A percentile compares a stretch with the other conserved stretches of the same genome.
Evolutionary conservation across 1,140 invertebrate genomes (phyloP).

Genomic region (Trypoxylus dichotomus): DNA sequence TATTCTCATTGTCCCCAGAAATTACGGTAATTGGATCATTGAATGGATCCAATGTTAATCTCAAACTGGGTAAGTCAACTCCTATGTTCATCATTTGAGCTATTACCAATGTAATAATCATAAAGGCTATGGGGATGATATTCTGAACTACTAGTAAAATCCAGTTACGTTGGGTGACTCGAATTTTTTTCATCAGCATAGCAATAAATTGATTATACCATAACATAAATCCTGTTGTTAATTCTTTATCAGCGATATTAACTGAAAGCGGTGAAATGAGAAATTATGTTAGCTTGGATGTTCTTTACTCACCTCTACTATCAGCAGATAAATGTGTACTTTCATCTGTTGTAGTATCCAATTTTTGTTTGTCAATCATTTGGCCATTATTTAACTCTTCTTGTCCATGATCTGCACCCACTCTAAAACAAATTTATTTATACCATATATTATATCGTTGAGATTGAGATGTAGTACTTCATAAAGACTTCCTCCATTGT

Average conservation of each 20-base stretch:
- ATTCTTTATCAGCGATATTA: background rate
- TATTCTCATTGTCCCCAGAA: background rate
- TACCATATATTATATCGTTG: background rate
- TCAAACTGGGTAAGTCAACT: conserved; percentile 52
- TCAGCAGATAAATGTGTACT: background rate
- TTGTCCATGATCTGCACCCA: conserved; percentile 53
- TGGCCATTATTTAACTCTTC: conserved; percentile 38
- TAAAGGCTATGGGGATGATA: conserved; percentile 62
- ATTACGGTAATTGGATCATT: conserved; percentile 50
- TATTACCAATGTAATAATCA: conserved; percentile 58
- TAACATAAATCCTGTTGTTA: conserved; percentile 51
- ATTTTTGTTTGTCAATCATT: background rate
- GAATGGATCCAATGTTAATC: conserved; percentile 46
- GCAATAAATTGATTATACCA: conserved; percentile 62
- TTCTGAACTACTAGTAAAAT: conserved; percentile 61
- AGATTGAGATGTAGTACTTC: conserved; percentile 60
- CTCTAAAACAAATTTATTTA: conserved; percentile 48
- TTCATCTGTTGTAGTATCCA: background rate
- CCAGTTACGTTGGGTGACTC: conserved; percentile 61
- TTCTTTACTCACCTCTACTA: conserved; percentile 14
- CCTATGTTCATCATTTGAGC: conserved; percentile 50
- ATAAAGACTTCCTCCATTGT: conserved; percentile 92
- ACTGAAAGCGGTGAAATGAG: background rate
- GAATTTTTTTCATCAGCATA: conserved; percentile 64
- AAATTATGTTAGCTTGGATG: background rate